These are phyloP conservation scores for Lacerta viridis DNA, from an alignment of 2,797 vertebrate species.

Conservation along the genomic window DNA sequence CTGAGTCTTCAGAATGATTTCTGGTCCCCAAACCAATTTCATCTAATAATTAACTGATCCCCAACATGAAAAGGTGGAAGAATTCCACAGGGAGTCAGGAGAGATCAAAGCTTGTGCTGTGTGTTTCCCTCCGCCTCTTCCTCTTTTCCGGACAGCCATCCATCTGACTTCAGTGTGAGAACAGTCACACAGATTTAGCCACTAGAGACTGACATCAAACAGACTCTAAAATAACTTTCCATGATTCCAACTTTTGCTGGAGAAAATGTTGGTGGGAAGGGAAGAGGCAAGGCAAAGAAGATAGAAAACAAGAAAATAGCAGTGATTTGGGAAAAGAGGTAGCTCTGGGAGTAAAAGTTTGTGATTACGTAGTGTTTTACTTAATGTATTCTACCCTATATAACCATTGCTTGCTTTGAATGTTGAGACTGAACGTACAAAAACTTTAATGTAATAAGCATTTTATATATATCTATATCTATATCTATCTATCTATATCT, in stretches of 20 bases:
- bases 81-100: slow-evolving; percentile 71
- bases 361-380: neutral
- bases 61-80: slow-evolving; percentile 79
- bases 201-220: slow-evolving; percentile 87
- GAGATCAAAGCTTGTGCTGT: slow-evolving; percentile 77
- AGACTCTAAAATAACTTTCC: slow-evolving; percentile 86
- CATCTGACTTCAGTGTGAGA: slow-evolving; percentile 65
- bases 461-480: too few relatives aligned
- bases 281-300: slow-evolving; percentile 32
- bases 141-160: slow-evolving; percentile 75
- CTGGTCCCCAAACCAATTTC: slow-evolving; percentile 73
- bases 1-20: slow-evolving; percentile 71
- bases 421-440: neutral
- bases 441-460: neutral
- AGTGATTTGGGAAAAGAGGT: neutral
- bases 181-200: slow-evolving; percentile 73
- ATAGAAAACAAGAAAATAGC: slow-evolving; percentile 7
- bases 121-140: slow-evolving; percentile 53
- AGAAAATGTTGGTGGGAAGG: slow-evolving; percentile 52
- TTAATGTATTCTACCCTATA: neutral
- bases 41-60: slow-evolving; percentile 78
- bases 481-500: too few relatives aligned
- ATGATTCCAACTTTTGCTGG: slow-evolving; percentile 74
- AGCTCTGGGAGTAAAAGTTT: neutral
- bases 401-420: neutral